Percentiles rank a stretch among this genome's conserved stretches.
phyloP scores from a whole-genome alignment of 1,140 invertebrate species.

The Geopemphigus sp. region DNA sequence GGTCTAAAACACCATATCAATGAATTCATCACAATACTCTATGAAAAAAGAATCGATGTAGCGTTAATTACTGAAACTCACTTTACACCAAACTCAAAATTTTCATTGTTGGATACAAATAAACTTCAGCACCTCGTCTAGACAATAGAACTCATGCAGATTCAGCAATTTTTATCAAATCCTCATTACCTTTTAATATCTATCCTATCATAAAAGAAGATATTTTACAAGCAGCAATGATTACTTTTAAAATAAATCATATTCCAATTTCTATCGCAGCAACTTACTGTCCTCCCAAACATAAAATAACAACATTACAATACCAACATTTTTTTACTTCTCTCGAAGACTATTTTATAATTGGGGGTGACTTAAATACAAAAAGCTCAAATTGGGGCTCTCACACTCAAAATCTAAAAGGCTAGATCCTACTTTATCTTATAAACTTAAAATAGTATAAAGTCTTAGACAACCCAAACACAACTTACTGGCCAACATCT shows the following conservation, averaged over 20 bases:
- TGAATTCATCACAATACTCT: too few species aligned
- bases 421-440: neutral
- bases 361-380: neutral
- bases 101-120: neutral
- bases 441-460: neutral
- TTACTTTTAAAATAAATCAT: neutral
- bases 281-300: too few species aligned
- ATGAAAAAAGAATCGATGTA: too few species aligned
- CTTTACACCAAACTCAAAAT: neutral
- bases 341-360: neutral
- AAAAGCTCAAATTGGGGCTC: neutral
- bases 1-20: too few species aligned
- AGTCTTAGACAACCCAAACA: neutral
- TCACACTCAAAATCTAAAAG: neutral
- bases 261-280: too few species aligned
- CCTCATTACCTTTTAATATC: neutral
- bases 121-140: neutral
- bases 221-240: neutral
- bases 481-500: too few species aligned
- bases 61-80: constrained; percentile 16
- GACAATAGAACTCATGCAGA: neutral
- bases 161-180: neutral
- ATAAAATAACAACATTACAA: neutral
- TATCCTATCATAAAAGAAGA: neutral
- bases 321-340: neutral